Conservation (phyloP, 2,113 vertebrate species). For the Antechinus flavipes region DNA sequence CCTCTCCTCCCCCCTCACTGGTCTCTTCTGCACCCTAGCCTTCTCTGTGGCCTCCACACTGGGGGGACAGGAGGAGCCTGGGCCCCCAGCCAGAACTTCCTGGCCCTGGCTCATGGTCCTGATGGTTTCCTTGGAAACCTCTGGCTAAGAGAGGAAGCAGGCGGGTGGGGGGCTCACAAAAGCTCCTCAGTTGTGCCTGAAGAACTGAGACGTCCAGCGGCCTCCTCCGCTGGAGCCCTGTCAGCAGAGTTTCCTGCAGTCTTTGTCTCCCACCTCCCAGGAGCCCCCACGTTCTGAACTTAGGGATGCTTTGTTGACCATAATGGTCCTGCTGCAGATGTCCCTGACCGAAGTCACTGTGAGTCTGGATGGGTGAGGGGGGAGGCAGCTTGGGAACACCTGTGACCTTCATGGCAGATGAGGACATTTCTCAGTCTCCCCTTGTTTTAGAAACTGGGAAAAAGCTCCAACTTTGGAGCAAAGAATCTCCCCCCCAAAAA, state of each 20-base stretch:
- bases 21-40: background rate
- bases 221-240: background rate
- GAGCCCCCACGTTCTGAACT: background rate
- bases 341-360: background rate
- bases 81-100: background rate
- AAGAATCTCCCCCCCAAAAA: background rate
- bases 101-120: background rate
- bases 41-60: background rate
- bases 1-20: background rate
- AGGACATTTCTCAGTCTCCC: background rate
- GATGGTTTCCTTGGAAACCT: background rate
- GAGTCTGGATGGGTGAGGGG: background rate
- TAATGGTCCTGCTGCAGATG: background rate
- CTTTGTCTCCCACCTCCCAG: background rate
- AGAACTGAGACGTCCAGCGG: background rate
- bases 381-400: background rate
- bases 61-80: background rate
- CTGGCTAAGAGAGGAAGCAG: background rate
- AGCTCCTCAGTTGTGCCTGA: constrained; percentile 3
- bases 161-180: constrained; percentile 2
- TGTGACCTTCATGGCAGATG: background rate
- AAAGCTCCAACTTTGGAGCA: background rate
- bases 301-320: background rate
- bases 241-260: background rate
- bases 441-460: background rate